Conservation (phyloP, 2,797 vertebrate genomes). For the Anniella stebbinsi region DNA sequence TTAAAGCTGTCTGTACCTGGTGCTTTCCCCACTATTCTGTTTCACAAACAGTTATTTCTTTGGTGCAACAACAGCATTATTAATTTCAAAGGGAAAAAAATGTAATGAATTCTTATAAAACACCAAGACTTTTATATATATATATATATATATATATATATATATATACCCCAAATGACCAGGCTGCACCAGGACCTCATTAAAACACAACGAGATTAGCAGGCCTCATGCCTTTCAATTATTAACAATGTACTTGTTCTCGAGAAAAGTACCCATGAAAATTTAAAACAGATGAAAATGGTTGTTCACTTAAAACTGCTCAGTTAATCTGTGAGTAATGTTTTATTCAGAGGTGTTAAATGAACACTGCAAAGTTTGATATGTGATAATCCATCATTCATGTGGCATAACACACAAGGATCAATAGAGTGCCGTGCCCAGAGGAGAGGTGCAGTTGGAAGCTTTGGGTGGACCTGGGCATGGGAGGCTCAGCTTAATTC, state of each 20-base stretch:
- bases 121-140: slow-evolving; percentile 40
- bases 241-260: slow-evolving; percentile 80
- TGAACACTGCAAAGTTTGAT: slow-evolving; percentile 72
- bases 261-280: slow-evolving; percentile 80
- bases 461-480: slow-evolving; percentile 21
- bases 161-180: slow-evolving; percentile 57
- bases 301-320: slow-evolving; percentile 78
- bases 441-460: slow-evolving; percentile 44
- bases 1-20: not conserved
- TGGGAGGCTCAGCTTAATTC: slow-evolving; percentile 56
- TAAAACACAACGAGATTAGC: slow-evolving; percentile 77
- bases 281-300: slow-evolving; percentile 80
- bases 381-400: slow-evolving; percentile 73
- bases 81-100: slow-evolving; percentile 41
- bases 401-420: slow-evolving; percentile 57
- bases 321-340: slow-evolving; percentile 79
- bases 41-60: slow-evolving; percentile 36
- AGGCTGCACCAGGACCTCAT: slow-evolving; percentile 70
- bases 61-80: slow-evolving; percentile 18
- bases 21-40: not conserved
- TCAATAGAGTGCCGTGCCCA: slow-evolving; percentile 46
- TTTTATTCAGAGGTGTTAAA: slow-evolving; percentile 82
- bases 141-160: not conserved
- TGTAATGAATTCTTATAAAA: slow-evolving; percentile 56
- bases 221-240: slow-evolving; percentile 75